Evolutionary conservation across 2,888 invertebrate species (phyloP), one percentile per base, ranked within the genome.

Genomic region (Mantis religiosa): DNA sequence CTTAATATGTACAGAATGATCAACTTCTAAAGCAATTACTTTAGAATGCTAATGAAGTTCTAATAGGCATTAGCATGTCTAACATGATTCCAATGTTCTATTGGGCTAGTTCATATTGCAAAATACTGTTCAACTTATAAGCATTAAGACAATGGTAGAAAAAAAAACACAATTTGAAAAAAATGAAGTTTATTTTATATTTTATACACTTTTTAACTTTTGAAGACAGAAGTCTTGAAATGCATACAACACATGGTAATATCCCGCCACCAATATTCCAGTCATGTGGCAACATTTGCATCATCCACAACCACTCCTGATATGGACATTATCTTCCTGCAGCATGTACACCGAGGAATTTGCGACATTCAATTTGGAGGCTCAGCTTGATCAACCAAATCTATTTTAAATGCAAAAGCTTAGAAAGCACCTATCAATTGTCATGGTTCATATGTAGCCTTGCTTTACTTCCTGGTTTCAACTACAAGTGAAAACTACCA

Each of bases 181-280:
- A 84, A 88, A 88, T 25, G 54, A 25, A 25, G 25, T 84, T 88
- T 88, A 84, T 83, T 88, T 28, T 82, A 15, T 84, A 20, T 83
- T 14, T 82, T 87, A 27, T 83, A 54, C 47, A 27, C 8, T 84
- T 27, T 83, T 30, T 87, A 83, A 84, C 47, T 47, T 12, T 83
- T 41, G 54, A 84, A 88, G 84, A 83, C 47, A 34, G 47, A n/a
- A 25, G 47, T 27, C 88, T 84, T 83, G 28, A 88, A 88, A 88
- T 83, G 88, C 88, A 88, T 88, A 41, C 25, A 41, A 82, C 83
- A 88, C 34, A 82, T 25, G 28, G 84, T 84, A 88, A 88, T 88
- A 84, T 88, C 88, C 88, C 71, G 84, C 54, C 88, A 84, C 84
- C 84, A 84, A 83, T 83, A 41, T 82, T 83, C 83, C 87, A 87